phyloP scores from a whole-genome alignment of 2,888 invertebrate genomes.

The Drosophila ezoana region DNA sequence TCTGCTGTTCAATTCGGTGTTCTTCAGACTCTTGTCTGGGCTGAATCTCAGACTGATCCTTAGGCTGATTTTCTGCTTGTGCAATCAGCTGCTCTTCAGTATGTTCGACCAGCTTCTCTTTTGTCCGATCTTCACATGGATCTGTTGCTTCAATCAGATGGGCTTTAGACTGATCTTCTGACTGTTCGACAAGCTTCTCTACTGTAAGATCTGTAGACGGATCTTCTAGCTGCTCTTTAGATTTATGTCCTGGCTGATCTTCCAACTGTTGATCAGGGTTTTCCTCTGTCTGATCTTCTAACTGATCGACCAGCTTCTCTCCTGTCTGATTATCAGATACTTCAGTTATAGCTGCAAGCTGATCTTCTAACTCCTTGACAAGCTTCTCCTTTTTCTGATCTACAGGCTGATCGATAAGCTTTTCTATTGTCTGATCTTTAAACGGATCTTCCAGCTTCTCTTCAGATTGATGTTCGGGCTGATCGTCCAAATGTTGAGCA shows the following conservation, averaged over 20 bases:
- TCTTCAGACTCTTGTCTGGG: no score
- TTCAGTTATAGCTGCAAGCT: background rate
- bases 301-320: background rate
- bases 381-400: background rate
- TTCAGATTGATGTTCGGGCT: background rate
- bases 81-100: background rate
- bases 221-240: background rate
- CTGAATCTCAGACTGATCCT: no score
- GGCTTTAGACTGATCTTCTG: background rate
- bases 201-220: background rate
- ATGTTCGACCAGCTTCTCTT: background rate
- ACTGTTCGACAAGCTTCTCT: background rate
- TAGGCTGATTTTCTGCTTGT: background rate
- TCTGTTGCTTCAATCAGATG: background rate
- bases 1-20: background rate
- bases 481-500: background rate
- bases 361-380: background rate
- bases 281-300: background rate
- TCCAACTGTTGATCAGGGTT: background rate
- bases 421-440: background rate
- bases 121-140: background rate
- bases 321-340: background rate
- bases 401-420: background rate
- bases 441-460: no score
- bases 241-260: background rate